Conservation (phyloP, 2,888 invertebrate genomes). For the Machimus rusticus region DNA sequence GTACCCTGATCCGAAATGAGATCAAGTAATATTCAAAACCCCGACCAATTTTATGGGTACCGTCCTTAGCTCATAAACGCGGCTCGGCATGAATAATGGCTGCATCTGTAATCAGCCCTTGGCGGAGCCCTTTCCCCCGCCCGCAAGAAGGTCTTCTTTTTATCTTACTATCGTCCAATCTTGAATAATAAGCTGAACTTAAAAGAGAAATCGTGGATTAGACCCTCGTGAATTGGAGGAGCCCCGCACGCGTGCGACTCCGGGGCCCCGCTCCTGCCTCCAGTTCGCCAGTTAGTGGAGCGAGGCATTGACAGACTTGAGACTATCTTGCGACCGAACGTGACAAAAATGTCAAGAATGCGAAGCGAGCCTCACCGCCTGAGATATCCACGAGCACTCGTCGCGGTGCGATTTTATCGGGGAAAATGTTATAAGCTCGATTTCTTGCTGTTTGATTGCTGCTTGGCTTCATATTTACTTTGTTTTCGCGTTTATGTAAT, state of each 20-base stretch:
- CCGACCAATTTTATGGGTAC: not conserved
- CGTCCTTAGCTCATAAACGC: not conserved
- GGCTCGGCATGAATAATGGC: not conserved
- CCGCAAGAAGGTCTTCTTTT: not conserved
- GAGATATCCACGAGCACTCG: not conserved
- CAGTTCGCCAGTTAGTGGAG: not conserved
- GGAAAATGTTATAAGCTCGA: not conserved
- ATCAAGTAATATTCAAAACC: not conserved
- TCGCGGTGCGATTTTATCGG: not conserved
- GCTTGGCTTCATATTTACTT: not conserved
- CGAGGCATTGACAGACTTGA: not conserved
- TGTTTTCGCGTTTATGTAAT: conserved; percentile 6
- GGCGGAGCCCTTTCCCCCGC: not conserved
- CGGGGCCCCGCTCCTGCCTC: not conserved
- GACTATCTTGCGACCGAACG: not conserved
- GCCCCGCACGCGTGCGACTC: not conserved
- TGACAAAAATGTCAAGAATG: conserved; percentile 8
- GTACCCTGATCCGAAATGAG: not conserved
- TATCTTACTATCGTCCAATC: not conserved
- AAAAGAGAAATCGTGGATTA: not conserved
- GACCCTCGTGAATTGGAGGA: not conserved
- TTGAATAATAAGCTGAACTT: not conserved
- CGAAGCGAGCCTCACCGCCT: not conserved
- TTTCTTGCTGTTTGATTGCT: not conserved
- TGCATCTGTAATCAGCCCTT: not conserved